Evolutionary conservation across 2,888 invertebrate genomes (phyloP).

Genomic region (Anaspis maculata): DNA sequence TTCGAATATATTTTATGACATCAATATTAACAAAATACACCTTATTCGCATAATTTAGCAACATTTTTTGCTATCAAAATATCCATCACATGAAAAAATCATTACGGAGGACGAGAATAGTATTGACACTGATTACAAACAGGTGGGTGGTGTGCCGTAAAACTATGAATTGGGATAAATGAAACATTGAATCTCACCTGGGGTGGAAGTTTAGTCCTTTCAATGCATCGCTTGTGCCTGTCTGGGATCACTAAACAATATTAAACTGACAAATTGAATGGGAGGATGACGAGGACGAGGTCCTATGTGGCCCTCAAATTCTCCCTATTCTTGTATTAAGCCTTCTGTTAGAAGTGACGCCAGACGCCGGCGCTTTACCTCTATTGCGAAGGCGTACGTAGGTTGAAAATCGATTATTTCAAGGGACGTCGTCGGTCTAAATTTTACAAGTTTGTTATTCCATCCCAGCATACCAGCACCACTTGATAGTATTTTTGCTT

Average conservation of each 20-base stretch:
- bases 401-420: constrained; percentile 35
- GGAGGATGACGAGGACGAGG: constrained; percentile 17
- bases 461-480: too few relatives aligned
- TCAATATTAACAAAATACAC: too few relatives aligned
- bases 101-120: too few relatives aligned
- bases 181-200: constrained; percentile 11
- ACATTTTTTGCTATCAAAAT: too few relatives aligned
- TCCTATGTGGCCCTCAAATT: constrained; percentile 21
- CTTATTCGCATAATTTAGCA: too few relatives aligned
- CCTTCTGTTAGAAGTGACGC: constrained; percentile 20
- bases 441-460: constrained; percentile 8
- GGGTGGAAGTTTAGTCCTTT: constrained; percentile 15
- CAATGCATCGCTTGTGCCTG: constrained; percentile 26
- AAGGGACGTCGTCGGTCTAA: constrained; percentile 17
- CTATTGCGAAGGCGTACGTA: constrained; percentile 35
- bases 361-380: constrained; percentile 26
- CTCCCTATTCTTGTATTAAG: constrained; percentile 19
- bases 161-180: neutral
- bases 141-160: neutral
- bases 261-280: constrained; percentile 17
- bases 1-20: too few relatives aligned
- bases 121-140: too few relatives aligned
- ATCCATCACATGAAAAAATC: too few relatives aligned
- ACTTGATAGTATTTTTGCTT: too few relatives aligned
- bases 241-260: constrained; percentile 20